Conservation (phyloP, 1,140 invertebrate species). For the Psix sp. region DNA sequence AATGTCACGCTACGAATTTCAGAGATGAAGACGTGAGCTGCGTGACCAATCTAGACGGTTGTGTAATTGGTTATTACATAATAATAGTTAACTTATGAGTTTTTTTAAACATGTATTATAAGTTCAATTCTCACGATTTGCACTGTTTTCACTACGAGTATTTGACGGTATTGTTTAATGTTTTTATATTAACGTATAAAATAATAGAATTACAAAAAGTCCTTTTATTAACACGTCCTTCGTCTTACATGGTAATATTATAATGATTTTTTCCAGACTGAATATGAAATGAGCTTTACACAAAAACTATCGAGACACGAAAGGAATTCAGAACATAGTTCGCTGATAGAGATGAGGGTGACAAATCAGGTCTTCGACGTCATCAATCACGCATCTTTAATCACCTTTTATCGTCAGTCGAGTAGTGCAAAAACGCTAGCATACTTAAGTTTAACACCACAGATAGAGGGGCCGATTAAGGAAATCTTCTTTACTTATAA, state of each 20-base stretch:
- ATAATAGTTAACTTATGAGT: constrained; percentile 43
- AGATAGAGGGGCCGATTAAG: constrained; percentile 36
- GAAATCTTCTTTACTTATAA: constrained; percentile 41
- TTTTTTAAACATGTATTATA: constrained; percentile 48
- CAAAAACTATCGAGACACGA: too few species aligned
- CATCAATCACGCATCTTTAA: constrained; percentile 50
- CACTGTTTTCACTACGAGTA: constrained; percentile 38
- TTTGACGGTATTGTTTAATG: constrained; percentile 16
- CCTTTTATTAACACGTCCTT: constrained; percentile 38
- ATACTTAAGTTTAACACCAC: constrained; percentile 37
- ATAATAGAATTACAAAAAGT: constrained; percentile 39
- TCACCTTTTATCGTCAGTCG: constrained; percentile 32
- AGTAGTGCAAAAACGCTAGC: constrained; percentile 18
- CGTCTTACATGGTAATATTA: constrained; percentile 48
- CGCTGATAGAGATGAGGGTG: constrained; percentile 46
- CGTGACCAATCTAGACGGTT: constrained; percentile 36
- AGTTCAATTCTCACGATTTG: constrained; percentile 60
- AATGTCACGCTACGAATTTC: constrained; percentile 45
- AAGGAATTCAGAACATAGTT: constrained; percentile 15
- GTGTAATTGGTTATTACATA: constrained; percentile 40
- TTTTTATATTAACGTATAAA: constrained; percentile 11
- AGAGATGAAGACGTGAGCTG: constrained; percentile 30
- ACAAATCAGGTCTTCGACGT: constrained; percentile 41
- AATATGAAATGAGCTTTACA: constrained; percentile 52
- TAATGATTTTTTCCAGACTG: constrained; percentile 39